Conservation (phyloP, 2,888 invertebrate species). For the Tetheella fluctuosa region DNA sequence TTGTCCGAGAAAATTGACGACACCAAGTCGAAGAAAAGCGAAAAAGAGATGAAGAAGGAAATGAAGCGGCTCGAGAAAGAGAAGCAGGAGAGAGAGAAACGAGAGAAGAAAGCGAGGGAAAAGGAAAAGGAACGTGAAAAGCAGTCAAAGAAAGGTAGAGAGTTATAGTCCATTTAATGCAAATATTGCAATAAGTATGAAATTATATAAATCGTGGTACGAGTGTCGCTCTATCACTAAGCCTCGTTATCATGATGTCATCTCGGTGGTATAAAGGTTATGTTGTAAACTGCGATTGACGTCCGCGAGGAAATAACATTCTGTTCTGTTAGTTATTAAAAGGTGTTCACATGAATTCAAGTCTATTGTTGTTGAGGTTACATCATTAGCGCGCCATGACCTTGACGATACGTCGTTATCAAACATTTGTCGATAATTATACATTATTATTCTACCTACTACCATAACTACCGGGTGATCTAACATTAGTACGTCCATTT, state of each 20-base stretch:
- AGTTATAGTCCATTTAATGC: constrained; percentile 23
- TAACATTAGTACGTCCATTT: not conserved
- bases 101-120: constrained; percentile 79
- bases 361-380: constrained; percentile 64
- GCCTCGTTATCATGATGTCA: constrained; percentile 65
- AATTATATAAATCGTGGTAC: not conserved
- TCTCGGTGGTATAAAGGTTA: constrained; percentile 52
- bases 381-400: constrained; percentile 61
- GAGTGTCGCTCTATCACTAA: constrained; percentile 22
- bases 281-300: constrained; percentile 39
- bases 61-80: constrained; percentile 80
- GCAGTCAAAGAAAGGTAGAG: constrained; percentile 76
- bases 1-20: constrained; percentile 83
- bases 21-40: constrained; percentile 75
- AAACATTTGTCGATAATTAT: constrained; percentile 58
- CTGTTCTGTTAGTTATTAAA: constrained; percentile 42
- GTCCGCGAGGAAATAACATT: constrained; percentile 48
- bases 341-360: constrained; percentile 50
- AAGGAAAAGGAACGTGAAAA: constrained; percentile 80
- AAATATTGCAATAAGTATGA: no score
- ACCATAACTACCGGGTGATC: not conserved
- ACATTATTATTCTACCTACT: constrained; percentile 14
- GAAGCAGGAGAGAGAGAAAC: constrained; percentile 77
- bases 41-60: constrained; percentile 81
- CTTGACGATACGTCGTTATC: constrained; percentile 64